Percentiles rank a stretch among this genome's conserved stretches.
Evolutionary conservation across 2,888 invertebrate species (phyloP).

Genomic region (Prionchulus punctatus): DNA sequence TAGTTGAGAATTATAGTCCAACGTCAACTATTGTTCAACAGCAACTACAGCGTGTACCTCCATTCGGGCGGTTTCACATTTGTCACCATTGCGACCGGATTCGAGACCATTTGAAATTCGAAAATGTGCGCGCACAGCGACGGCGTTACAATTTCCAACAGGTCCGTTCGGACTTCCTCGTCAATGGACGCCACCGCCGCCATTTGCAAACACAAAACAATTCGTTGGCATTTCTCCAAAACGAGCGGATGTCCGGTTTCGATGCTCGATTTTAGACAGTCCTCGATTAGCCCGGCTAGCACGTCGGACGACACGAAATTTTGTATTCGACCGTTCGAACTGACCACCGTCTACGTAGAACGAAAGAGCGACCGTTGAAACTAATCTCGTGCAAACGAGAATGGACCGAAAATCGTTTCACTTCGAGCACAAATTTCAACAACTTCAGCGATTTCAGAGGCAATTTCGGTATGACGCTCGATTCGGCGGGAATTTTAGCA

Average conservation of each 20-base stretch:
- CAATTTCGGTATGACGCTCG: constrained; percentile 16
- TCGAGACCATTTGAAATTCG: constrained; percentile 20
- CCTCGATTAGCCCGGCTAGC: constrained; percentile 23
- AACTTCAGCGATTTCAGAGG: constrained; percentile 20
- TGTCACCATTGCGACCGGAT: constrained; percentile 23
- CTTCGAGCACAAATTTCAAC: constrained; percentile 18
- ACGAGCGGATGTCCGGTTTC: constrained; percentile 14
- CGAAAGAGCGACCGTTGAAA: neutral
- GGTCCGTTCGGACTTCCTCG: constrained; percentile 18
- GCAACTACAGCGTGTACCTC: too few relatives aligned
- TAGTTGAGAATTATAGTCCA: too few relatives aligned
- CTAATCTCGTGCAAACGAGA: constrained; percentile 11
- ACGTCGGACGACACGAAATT: constrained; percentile 18
- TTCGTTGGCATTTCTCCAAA: constrained; percentile 19
- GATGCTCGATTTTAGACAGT: constrained; percentile 17
- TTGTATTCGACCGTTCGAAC: constrained; percentile 15
- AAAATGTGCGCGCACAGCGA: constrained; percentile 21
- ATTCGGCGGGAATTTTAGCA: constrained; percentile 26
- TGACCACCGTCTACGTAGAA: constrained; percentile 25
- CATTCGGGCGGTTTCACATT: too few relatives aligned
- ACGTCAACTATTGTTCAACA: too few relatives aligned
- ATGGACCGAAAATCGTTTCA: constrained; percentile 11
- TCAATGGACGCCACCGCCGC: constrained; percentile 17
- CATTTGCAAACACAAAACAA: constrained; percentile 24
- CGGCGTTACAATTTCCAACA: constrained; percentile 18